Percentiles rank a stretch among this genome's conserved stretches.
Evolutionary conservation across 2,113 vertebrate species (phyloP).

Genomic region (Elephantulus edwardii): DNA sequence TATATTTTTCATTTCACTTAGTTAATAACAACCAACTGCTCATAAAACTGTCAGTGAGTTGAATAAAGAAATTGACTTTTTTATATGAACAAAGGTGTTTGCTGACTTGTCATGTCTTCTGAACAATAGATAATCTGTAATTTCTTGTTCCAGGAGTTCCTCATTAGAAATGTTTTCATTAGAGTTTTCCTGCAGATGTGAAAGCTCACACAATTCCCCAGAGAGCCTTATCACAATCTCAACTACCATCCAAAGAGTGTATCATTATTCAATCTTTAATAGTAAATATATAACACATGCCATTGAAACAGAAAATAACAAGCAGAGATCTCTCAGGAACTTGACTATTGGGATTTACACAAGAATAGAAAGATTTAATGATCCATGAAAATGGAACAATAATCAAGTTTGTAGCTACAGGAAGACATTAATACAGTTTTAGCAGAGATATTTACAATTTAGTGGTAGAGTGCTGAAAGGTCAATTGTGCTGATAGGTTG

Average conservation of each 20-base stretch:
- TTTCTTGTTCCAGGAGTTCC: conserved; percentile 63
- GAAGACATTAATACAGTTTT: conserved; percentile 31
- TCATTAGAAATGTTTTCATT: conserved; percentile 20
- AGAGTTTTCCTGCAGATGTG: conserved; percentile 44
- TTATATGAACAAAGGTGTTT: background rate
- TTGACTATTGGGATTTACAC: background rate
- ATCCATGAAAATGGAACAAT: conserved; percentile 48
- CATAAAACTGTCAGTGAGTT: background rate
- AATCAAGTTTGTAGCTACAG: conserved; percentile 26
- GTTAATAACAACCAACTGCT: background rate
- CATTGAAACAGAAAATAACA: conserved; percentile 36
- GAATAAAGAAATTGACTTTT: background rate
- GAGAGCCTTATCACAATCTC: conserved; percentile 31
- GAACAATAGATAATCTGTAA: conserved; percentile 65
- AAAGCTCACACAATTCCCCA: conserved; percentile 36
- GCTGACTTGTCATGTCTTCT: background rate
- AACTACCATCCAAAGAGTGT: background rate
- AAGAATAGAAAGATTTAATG: conserved; percentile 48
- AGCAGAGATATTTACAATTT: background rate
- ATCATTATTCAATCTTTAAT: conserved; percentile 52
- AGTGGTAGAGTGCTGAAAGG: background rate
- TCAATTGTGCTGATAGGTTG: background rate
- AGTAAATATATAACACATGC: conserved; percentile 39
- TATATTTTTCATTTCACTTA: background rate
- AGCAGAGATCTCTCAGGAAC: conserved; percentile 15